Conservation (phyloP, 1,140 invertebrate genomes). For the Neelides sp. region DNA sequence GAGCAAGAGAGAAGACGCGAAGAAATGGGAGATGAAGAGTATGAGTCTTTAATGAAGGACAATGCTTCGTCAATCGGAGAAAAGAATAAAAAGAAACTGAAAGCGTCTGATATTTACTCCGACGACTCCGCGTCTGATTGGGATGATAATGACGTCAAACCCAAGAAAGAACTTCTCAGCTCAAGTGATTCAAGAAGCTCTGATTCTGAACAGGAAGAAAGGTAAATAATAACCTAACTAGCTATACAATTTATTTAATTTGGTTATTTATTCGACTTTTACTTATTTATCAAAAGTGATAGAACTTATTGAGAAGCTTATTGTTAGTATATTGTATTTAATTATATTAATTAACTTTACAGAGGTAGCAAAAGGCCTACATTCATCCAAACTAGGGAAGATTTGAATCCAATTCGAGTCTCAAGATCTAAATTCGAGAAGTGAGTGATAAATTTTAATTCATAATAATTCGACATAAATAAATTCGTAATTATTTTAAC, state of each 20-base stretch:
- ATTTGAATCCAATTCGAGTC: slow-evolving; percentile 74
- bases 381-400: slow-evolving; percentile 60
- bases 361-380: slow-evolving; percentile 42
- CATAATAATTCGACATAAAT: slow-evolving; percentile 1
- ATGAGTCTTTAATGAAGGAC: slow-evolving; percentile 42
- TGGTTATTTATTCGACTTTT: no score
- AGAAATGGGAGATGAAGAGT: slow-evolving; percentile 39
- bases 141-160: slow-evolving; percentile 37
- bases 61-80: slow-evolving; percentile 39
- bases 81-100: slow-evolving; percentile 54
- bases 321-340: no score
- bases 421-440: slow-evolving; percentile 84
- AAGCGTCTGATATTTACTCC: slow-evolving; percentile 89
- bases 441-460: slow-evolving; percentile 32
- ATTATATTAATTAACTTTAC: slow-evolving; percentile 4
- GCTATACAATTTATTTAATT: slow-evolving; percentile 23
- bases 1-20: slow-evolving; percentile 36
- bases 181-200: slow-evolving; percentile 36
- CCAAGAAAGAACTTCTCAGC: slow-evolving; percentile 5
- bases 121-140: slow-evolving; percentile 79
- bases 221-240: slow-evolving; percentile 40
- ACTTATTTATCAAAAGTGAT: no score
- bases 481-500: slow-evolving; percentile 8
- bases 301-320: no score
- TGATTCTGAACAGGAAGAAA: slow-evolving; percentile 37